These are phyloP conservation scores for Pachypanchax playfairii DNA, from an alignment of 2,113 vertebrate species.

Conservation along the genomic window DNA sequence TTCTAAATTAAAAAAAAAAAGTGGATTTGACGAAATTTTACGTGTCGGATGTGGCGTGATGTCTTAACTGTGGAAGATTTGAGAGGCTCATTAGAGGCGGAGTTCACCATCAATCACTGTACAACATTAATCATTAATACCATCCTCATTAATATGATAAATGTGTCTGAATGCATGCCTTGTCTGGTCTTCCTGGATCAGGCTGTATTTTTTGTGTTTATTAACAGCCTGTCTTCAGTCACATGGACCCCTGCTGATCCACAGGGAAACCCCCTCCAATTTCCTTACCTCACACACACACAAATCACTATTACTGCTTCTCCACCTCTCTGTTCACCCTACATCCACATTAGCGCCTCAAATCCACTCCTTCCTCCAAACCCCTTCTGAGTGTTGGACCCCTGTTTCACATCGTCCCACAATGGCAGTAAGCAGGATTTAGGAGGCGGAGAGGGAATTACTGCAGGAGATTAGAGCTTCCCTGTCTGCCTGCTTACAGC, in stretches of 20 bases:
- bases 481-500: constrained; percentile 52
- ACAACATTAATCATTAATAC: constrained; percentile 65
- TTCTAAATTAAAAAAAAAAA: constrained; percentile 49
- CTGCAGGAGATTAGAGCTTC: constrained; percentile 71
- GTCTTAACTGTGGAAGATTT: constrained; percentile 40
- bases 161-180: constrained; percentile 43
- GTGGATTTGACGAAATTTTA: constrained; percentile 4
- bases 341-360: constrained; percentile 50
- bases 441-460: constrained; percentile 73
- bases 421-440: constrained; percentile 79
- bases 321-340: constrained; percentile 36
- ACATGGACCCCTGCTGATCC: constrained; percentile 52
- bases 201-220: constrained; percentile 49
- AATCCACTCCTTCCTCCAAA: constrained; percentile 46
- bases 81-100: constrained; percentile 39
- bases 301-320: constrained; percentile 6
- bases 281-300: constrained; percentile 7
- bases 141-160: constrained; percentile 68
- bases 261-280: constrained; percentile 44
- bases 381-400: constrained; percentile 49
- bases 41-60: constrained; percentile 33
- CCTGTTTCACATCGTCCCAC: constrained; percentile 68
- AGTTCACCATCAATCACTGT: constrained; percentile 48
- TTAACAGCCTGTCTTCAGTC: constrained; percentile 63
- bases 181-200: constrained; percentile 10